Conservation (phyloP, 2,113 vertebrate species). For the Dissostichus mawsoni region DNA sequence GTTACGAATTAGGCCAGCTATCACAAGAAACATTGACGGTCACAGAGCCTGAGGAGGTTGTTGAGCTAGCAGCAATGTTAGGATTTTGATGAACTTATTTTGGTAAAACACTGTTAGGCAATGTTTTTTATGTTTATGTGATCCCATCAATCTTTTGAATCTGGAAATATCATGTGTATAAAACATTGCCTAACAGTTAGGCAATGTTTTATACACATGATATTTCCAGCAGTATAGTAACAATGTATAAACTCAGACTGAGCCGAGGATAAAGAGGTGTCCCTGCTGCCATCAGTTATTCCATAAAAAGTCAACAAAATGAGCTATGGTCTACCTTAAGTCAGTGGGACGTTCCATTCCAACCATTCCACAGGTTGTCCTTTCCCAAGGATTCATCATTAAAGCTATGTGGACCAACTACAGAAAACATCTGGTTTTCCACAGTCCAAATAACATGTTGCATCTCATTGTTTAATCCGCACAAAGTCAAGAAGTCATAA, state of each 20-base stretch:
- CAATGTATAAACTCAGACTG: too few relatives aligned
- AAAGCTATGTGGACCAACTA: conserved; percentile 73
- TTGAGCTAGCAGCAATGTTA: too few relatives aligned
- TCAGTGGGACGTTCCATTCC: conserved; percentile 22
- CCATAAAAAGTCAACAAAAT: conserved; percentile 54
- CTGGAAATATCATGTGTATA: too few relatives aligned
- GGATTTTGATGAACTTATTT: too few relatives aligned
- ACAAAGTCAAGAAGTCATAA: background rate
- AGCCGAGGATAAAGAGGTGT: background rate
- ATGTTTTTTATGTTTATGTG: too few relatives aligned
- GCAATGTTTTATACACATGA: too few relatives aligned
- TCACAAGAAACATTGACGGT: too few relatives aligned
- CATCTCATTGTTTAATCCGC: background rate
- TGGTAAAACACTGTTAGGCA: too few relatives aligned
- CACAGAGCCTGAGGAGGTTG: too few relatives aligned
- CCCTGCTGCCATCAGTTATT: conserved; percentile 38
- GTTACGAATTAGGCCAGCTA: too few relatives aligned
- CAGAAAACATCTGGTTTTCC: conserved; percentile 65
- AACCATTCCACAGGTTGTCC: conserved; percentile 41
- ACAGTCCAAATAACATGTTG: background rate
- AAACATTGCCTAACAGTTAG: too few relatives aligned
- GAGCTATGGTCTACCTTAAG: conserved; percentile 31
- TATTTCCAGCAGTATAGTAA: background rate
- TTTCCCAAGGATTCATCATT: conserved; percentile 55
- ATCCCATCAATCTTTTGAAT: too few relatives aligned